phyloP scores from a whole-genome alignment of 2,113 vertebrate genomes.

The Phrynosoma platyrhinos region DNA sequence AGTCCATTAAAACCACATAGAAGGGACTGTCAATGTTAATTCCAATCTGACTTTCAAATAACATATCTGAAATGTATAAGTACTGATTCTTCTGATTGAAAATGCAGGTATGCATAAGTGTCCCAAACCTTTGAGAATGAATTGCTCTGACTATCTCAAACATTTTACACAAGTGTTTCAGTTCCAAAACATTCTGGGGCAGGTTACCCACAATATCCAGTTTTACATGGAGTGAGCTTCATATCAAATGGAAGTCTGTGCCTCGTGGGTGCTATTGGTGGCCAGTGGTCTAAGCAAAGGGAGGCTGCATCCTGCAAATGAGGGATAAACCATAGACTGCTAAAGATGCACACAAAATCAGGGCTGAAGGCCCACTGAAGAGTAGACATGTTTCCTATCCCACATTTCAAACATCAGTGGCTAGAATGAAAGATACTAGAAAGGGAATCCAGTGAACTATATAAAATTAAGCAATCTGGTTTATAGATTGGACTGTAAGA shows the following conservation, averaged over 20 bases:
- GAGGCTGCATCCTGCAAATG: no score
- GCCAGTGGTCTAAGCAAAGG: background rate
- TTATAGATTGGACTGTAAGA: background rate
- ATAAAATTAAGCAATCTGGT: background rate
- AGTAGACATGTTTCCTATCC: background rate
- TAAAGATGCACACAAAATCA: background rate
- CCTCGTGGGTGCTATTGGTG: background rate
- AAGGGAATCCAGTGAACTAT: background rate
- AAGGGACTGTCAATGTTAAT: slow-evolving; percentile 44
- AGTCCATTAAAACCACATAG: slow-evolving; percentile 29
- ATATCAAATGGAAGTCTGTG: background rate
- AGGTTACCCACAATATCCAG: background rate
- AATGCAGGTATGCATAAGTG: background rate
- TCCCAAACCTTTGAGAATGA: background rate
- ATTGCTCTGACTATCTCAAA: background rate
- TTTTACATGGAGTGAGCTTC: background rate
- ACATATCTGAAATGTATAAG: background rate
- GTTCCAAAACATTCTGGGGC: background rate
- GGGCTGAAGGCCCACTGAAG: background rate
- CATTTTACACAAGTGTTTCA: background rate
- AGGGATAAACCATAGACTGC: no score
- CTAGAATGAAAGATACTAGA: background rate
- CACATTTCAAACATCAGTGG: background rate
- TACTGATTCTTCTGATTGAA: background rate
- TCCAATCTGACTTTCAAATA: slow-evolving; percentile 39